Evolutionary conservation across 2,797 vertebrate species (phyloP), one percentile per base, ranked within the genome.

Genomic region (Austrolebias charrua): DNA sequence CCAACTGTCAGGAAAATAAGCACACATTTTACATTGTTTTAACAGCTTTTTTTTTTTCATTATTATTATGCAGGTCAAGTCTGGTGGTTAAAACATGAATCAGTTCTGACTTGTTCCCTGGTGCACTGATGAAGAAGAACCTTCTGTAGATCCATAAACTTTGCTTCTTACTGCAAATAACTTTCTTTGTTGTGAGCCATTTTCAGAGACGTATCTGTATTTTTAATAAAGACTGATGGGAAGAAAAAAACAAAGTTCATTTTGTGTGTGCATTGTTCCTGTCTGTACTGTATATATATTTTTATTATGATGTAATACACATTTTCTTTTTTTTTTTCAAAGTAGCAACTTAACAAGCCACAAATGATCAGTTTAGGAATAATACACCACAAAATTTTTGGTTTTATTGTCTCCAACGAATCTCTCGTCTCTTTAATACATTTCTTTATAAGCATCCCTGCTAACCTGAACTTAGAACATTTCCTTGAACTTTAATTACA

Each of bases 181-280:
- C 57, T 62, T 45, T 55, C 52, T n/a, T 46, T 63, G 59, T 47
- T 66, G 29, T 55, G 44, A 72, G 18, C 60, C 56, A 70, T 69
- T 63, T 66, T 58, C 55, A 48, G 64, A 28, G 48, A 43, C 19
- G 16, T 43, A 11, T 33, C 19, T 75, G 28, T 73, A 18, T 86
- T 86, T 82, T 82, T 66, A 80, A 87, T 91, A 88, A 47, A 47
- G 45, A 19, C 83, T 80, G 79, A 47, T 9, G 7, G 9, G 35
- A 47, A 47, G 8, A 19, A 11, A 38, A 35, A 38, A 38, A 38
- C 8, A 11, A 38, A 38, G 35, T 11, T 58, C 62, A 51, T 9
- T 40, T 9, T 29, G 16, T 57, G 35, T 38, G 35, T 38, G 35
- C 2, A 38, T 38, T 38, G 35, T 38, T 38, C 7, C 35, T 38